Evolutionary conservation across 2,113 vertebrate genomes (phyloP), one percentile per base, ranked within the genome.

Genomic region (Phylloscopus trochilus): DNA sequence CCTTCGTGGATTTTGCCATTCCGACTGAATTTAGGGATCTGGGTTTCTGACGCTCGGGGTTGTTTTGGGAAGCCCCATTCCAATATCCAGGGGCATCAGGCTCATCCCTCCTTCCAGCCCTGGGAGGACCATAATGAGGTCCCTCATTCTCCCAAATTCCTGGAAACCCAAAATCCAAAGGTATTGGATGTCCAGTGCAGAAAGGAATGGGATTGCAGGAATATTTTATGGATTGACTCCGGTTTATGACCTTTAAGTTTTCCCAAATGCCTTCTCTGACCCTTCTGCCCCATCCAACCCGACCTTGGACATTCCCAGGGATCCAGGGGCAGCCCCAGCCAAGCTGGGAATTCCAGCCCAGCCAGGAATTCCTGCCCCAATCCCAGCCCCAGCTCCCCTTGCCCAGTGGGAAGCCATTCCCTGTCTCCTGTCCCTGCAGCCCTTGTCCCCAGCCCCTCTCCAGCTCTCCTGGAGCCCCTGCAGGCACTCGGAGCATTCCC

Each of bases 221-320:
- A 62, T 52, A 52, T 62, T 62, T 72, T 10, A 44, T 7, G 21
- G 39, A 72, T 21, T 21, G 13, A 66, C 7, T 66, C 8, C 15
- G 2, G n/a, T 49, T 82, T 49, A 66, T 33, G 37, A 67, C 18
- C 23, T 14, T 66, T 30, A 7, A 8, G 4, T 74, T 81, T 51
- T 81, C 39, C 41, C 10, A 31, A 79, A 44, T 75, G 19, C 43
- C 22, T 58, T 62, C 63, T 70, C 24, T 43, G 78, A 6, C 13
- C 26, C 9, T 74, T 41, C n/a, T 53, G 33, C 47, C 51, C 66
- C 52, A 58, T 35, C 37, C 75, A 73, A 1, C 41, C 41, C 15
- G 30, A 6, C 30, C 66, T 59, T 23, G 44, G 55, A 0, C 30
- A n/a, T 0, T 69, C 0, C 53, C 79, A 82, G 35, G 41, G 51